These are phyloP conservation scores for Huso huso DNA, from an alignment of 2,797 vertebrate genomes.

Conservation along the genomic window DNA sequence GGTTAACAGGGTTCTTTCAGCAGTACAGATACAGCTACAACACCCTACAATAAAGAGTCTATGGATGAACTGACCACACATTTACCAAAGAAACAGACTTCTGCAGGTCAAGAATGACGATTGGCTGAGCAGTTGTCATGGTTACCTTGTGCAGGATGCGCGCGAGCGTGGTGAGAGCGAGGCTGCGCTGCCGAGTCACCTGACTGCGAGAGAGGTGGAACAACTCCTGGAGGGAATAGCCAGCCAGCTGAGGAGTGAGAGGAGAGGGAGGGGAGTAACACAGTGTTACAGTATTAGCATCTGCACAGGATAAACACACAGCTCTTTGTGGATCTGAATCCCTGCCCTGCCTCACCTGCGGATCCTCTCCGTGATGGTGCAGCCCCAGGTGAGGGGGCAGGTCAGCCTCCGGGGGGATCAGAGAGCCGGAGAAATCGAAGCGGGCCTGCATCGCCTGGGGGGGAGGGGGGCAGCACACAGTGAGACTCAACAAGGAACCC, in stretches of 20 bases:
- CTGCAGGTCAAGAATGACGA: too few species aligned
- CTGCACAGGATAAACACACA: constrained; percentile 5
- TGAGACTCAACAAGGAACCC: not conserved
- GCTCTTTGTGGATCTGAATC: not conserved
- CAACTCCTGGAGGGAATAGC: constrained; percentile 94
- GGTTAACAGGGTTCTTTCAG: not conserved
- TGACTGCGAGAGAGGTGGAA: constrained; percentile 92
- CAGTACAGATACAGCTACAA: not conserved
- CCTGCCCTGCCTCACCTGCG: constrained; percentile 70
- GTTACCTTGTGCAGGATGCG: constrained; percentile 78
- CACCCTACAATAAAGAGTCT: too few species aligned
- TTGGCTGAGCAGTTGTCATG: constrained; percentile 4
- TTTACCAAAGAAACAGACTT: too few species aligned
- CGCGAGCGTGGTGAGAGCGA: constrained; percentile 80
- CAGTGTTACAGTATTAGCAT: not conserved
- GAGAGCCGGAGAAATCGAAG: constrained; percentile 79
- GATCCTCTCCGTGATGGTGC: constrained; percentile 94
- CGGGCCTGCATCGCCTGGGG: constrained; percentile 88
- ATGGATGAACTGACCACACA: too few species aligned
- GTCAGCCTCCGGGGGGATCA: constrained; percentile 75
- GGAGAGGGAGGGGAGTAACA: not conserved
- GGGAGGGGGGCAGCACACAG: constrained; percentile 16
- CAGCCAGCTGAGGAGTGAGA: constrained; percentile 67
- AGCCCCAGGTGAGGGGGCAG: constrained; percentile 87
- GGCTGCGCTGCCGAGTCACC: constrained; percentile 79